Base-by-base conservation (phyloP, 30 jellyfish, hydroid and myxozoan species). In the Calvadosia cruxmelitensis region DNA sequence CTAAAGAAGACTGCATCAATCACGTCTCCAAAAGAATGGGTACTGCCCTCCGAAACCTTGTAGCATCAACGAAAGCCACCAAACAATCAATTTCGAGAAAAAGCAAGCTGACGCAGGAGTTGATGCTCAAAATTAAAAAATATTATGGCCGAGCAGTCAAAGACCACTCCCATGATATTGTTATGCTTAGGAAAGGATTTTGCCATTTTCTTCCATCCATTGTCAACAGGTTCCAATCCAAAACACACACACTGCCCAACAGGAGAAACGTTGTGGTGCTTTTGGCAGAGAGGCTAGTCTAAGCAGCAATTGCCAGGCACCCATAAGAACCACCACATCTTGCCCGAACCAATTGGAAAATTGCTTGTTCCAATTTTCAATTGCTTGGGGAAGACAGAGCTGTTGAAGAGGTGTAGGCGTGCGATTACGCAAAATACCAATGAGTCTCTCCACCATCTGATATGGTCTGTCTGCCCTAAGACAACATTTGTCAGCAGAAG, bases 401-500 rank as follows among this genome's bases (percentile, higher is more conserved):
- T 73, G 24, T 34, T 73, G 49, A 34, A 73, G 29, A 30, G 83
- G 29, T 53, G 83, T 50, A 12, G 33, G 33, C 57, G 83, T 29
- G 29, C 28, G 26, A 73, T 16, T 27, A 73, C 83, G 15, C 83
- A 73, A 32, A 73, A 73, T 42, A 36, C 78, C 27, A 73, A 73
- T 57, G 83, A 73, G 16, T 33, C 69, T 31, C 67, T 63, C 27
- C 77, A 73, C 0, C 24, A 34, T 31, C 31, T 53, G 26, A 57
- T 73, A 7, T 73, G 75, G 83, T 30, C 28, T 27, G 27, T 30
- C 24, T 73, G 76, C 67, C 83, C 83, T 26, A 73, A 73, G 34
- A 28, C 42, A 27, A 73, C 67, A 25, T 73, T 52, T 73, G 83
- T 63, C 26, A 64, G 77, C 20, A 73, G 65, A 34, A 73, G 75